Evolutionary conservation across 2,113 vertebrate genomes (phyloP), one percentile per base, ranked within the genome.

Genomic region (Eleginops maclovinus): DNA sequence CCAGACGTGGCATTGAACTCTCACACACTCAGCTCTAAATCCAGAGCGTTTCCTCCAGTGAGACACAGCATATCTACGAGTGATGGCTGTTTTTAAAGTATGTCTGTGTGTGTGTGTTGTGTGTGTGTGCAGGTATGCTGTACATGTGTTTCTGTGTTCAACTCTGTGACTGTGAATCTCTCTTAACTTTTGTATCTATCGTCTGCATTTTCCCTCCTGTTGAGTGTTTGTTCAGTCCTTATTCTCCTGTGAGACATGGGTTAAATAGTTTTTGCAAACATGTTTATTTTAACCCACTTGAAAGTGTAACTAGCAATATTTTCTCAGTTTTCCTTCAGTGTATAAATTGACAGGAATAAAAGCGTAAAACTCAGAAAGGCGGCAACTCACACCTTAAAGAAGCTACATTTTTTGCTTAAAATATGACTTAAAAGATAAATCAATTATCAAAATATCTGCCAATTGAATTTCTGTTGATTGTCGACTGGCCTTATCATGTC

Each of bases 1-100:
- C 87, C 81, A 88, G 90, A 68, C 47, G 81, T 88, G 81, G 89
- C 93, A 94, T 94, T 95, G 93, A 94, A 94, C 89, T 94, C 93
- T 93, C 90, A 87, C 93, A 89, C 83, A 87, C 88, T 95, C 53
- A 58, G 77, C 89, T 94, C 91, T 91, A 87, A 90, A 94, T 84
- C 88, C 77, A 79, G 53, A 82, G 40, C 2, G 7, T 55, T 17
- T 9, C 28, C 58, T 26, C 53, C 51, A 81, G 50, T 24, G 72
- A 85, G 44, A 61, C 22, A 22, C 26, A 16, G 15, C 43, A 55
- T 82, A 65, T 68, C 78, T 83, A 17, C 47, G 15, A 81, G 70
- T 41, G 72, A 36, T 70, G 44, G 60, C 51, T 62, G 49, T 49
- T n/a, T 31, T 64, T 9, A 60, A 21, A 24, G 56, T 77, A 63